phyloP scores from a whole-genome alignment of 1,140 invertebrate genomes.

The Drosophila ercepeae region DNA sequence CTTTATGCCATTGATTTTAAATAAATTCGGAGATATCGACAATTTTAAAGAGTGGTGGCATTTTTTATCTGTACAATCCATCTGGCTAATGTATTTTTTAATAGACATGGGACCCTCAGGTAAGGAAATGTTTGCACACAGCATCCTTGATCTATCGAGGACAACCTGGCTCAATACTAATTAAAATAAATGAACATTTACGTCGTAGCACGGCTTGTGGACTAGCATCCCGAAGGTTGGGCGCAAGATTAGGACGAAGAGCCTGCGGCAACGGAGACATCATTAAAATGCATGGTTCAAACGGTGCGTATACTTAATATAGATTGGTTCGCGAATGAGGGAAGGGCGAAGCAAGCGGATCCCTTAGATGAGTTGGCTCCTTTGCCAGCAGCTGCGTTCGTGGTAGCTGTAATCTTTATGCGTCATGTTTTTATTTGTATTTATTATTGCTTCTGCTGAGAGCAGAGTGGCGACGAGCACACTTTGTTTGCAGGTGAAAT shows the following conservation, averaged over 20 bases:
- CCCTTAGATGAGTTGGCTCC: slow-evolving; percentile 33
- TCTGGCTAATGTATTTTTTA: slow-evolving; percentile 41
- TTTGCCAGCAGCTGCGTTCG: slow-evolving; percentile 30
- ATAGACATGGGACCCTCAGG: slow-evolving; percentile 2
- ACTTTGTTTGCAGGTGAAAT: slow-evolving; percentile 75
- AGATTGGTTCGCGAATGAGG: slow-evolving; percentile 50
- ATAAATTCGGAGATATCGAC: slow-evolving; percentile 15
- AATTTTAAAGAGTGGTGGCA: not conserved
- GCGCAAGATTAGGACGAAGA: slow-evolving; percentile 31
- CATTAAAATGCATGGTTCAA: slow-evolving; percentile 82
- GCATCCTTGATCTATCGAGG: slow-evolving; percentile 37
- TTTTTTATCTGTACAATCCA: slow-evolving; percentile 11
- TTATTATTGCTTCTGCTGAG: slow-evolving; percentile 68
- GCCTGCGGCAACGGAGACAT: slow-evolving; percentile 57
- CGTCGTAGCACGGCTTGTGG: slow-evolving; percentile 44
- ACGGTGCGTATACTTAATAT: slow-evolving; percentile 78
- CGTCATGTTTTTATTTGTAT: slow-evolving; percentile 81
- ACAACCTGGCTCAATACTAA: slow-evolving; percentile 64
- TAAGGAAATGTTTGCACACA: slow-evolving; percentile 34
- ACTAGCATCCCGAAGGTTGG: slow-evolving; percentile 10
- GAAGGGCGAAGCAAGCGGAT: not conserved
- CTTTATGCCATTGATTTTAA: slow-evolving; percentile 24
- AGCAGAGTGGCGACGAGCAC: slow-evolving; percentile 17
- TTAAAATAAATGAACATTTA: slow-evolving; percentile 80
- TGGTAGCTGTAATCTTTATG: slow-evolving; percentile 70